Conservation (phyloP, 2,888 invertebrate genomes). For the Dryadula phaetusa region DNA sequence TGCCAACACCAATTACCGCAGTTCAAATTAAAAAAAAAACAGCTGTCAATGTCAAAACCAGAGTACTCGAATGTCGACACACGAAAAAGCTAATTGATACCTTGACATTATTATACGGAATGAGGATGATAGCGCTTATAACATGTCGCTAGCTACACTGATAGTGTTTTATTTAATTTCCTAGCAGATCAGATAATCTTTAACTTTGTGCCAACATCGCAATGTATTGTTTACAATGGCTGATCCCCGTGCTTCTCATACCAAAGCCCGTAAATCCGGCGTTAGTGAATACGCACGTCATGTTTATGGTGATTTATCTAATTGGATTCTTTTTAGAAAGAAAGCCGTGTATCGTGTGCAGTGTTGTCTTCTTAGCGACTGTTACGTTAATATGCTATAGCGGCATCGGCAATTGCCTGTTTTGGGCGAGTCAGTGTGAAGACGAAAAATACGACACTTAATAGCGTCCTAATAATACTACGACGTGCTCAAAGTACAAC, state of each 20-base stretch:
- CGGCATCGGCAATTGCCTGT: constrained; percentile 96
- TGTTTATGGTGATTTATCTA: constrained; percentile 98
- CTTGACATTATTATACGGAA: constrained; percentile 46
- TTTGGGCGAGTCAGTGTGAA: constrained; percentile 94
- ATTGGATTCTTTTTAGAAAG: constrained; percentile 98
- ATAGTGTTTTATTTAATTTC: constrained; percentile 41
- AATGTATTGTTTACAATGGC: constrained; percentile 99
- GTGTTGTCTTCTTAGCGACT: constrained; percentile 96
- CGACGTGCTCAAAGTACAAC: constrained; percentile 69
- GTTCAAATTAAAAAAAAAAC: not conserved
- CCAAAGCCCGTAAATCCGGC: constrained; percentile 99
- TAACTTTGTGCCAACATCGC: constrained; percentile 48
- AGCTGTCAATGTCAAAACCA: constrained; percentile 37
- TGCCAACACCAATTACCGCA: not conserved
- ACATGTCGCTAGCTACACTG: constrained; percentile 65
- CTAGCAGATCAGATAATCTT: constrained; percentile 30
- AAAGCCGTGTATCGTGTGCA: constrained; percentile 98
- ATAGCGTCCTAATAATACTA: constrained; percentile 39
- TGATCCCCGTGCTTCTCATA: constrained; percentile 97
- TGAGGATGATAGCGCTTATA: constrained; percentile 56
- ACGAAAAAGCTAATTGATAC: constrained; percentile 36
- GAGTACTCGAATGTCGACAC: constrained; percentile 22
- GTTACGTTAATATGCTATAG: constrained; percentile 98
- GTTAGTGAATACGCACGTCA: constrained; percentile 96
- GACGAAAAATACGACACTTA: constrained; percentile 84